Evolutionary conservation across 1,140 invertebrate species (phyloP).

Genomic region (Neotoxoptera formosana): DNA sequence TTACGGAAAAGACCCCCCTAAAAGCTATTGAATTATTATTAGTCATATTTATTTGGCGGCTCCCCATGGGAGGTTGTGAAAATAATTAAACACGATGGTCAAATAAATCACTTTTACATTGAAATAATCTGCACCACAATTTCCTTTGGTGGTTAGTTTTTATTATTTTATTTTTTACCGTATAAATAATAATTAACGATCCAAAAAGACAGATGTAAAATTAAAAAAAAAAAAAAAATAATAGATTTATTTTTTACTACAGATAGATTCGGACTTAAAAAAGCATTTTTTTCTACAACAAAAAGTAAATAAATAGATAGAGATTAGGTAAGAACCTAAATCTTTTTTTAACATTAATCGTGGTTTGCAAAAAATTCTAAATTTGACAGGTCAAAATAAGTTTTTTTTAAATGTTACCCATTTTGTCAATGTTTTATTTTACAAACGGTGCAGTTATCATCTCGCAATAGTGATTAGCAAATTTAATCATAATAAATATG

Average conservation of each 20-base stretch:
- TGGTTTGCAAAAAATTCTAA: background rate
- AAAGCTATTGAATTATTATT: slow-evolving; percentile 42
- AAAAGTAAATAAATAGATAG: too few species aligned
- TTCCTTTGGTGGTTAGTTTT: background rate
- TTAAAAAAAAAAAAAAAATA: background rate
- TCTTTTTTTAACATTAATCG: background rate
- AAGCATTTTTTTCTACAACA: background rate
- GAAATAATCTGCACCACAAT: slow-evolving; percentile 12
- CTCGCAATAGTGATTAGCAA: background rate
- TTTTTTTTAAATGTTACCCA: background rate
- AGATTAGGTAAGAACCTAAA: too few species aligned
- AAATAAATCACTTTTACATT: slow-evolving; percentile 46
- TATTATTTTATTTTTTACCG: background rate
- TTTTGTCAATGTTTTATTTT: background rate
- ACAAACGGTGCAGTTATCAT: background rate
- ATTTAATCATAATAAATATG: background rate
- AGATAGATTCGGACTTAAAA: background rate
- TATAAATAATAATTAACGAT: slow-evolving; percentile 19
- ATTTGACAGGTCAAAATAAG: background rate
- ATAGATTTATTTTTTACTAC: background rate
- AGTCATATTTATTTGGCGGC: slow-evolving; percentile 8
- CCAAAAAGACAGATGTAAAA: background rate
- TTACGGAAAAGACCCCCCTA: background rate
- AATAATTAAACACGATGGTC: slow-evolving; percentile 21
- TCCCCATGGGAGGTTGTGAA: background rate